Evolutionary conservation across 23 tunicate genomes (phyloP).

Genomic region (Ascidia mentula): DNA sequence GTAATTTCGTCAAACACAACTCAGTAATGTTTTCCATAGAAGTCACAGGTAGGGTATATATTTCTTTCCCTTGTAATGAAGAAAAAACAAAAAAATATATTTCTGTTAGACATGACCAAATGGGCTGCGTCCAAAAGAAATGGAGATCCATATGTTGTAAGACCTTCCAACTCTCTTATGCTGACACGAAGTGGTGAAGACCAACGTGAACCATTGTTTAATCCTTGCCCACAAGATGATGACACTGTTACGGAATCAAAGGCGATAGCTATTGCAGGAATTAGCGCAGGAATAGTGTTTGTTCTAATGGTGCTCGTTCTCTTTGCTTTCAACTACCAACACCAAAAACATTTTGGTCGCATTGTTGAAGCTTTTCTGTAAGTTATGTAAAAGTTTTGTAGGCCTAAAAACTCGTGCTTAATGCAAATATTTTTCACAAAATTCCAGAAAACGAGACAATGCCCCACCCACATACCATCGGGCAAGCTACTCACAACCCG

Average conservation of each 20-base stretch:
- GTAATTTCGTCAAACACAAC: constrained; percentile 59
- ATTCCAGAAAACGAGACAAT: background rate
- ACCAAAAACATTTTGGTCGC: background rate
- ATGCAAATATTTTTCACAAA: background rate
- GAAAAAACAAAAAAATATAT: too few relatives aligned
- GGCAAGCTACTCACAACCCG: background rate
- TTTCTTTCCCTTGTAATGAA: too few relatives aligned
- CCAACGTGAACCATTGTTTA: background rate
- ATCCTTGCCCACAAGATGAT: background rate
- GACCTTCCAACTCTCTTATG: background rate
- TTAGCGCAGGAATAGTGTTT: background rate
- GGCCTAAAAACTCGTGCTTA: too few relatives aligned
- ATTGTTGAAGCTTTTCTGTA: background rate
- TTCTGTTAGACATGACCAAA: background rate
- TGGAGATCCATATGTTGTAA: background rate
- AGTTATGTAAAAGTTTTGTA: background rate
- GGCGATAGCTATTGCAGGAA: background rate
- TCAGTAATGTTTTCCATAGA: constrained; percentile 63
- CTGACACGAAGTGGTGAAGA: background rate
- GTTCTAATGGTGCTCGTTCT: background rate
- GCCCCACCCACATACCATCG: background rate
- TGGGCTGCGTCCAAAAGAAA: background rate
- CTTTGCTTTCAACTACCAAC: background rate
- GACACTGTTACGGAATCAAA: background rate
- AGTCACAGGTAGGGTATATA: constrained; percentile 36